phyloP scores from a whole-genome alignment of 2,113 vertebrate genomes.

The Erythrocebus patas region DNA sequence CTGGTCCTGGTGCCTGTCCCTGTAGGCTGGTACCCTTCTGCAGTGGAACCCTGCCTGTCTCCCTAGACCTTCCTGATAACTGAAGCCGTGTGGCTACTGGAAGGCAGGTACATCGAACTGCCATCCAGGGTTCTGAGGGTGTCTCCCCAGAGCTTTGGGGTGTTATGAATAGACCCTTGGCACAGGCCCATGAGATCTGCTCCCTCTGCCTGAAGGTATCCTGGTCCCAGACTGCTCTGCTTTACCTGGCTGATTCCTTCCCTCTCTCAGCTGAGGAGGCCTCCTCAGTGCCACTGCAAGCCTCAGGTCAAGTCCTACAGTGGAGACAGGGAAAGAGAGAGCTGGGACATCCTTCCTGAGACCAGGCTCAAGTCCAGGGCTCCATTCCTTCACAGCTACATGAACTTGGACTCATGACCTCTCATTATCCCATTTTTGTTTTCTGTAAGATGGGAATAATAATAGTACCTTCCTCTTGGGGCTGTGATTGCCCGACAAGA shows the following conservation, averaged over 20 bases:
- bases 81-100: not conserved
- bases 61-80: not conserved
- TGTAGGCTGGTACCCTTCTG: not conserved
- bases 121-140: not conserved
- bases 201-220: not conserved
- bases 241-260: not conserved
- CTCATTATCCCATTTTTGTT: not conserved
- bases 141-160: not conserved
- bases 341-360: not conserved
- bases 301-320: not conserved
- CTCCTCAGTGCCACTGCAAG: not conserved
- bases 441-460: not conserved
- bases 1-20: not conserved
- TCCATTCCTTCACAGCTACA: not conserved
- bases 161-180: not conserved
- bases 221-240: not conserved
- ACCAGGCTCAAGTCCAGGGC: not conserved
- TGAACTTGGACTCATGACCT: not conserved
- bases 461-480: not conserved
- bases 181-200: not conserved
- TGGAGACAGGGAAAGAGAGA: not conserved
- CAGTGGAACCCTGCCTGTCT: not conserved
- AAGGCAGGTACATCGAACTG: rapidly evolving
- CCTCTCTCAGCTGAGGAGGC: not conserved
- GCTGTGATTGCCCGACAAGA: not conserved